Percentiles rank a stretch among this genome's conserved stretches.
phyloP scores from a whole-genome alignment of 2,797 vertebrate species.

The Carduelis carduelis region DNA sequence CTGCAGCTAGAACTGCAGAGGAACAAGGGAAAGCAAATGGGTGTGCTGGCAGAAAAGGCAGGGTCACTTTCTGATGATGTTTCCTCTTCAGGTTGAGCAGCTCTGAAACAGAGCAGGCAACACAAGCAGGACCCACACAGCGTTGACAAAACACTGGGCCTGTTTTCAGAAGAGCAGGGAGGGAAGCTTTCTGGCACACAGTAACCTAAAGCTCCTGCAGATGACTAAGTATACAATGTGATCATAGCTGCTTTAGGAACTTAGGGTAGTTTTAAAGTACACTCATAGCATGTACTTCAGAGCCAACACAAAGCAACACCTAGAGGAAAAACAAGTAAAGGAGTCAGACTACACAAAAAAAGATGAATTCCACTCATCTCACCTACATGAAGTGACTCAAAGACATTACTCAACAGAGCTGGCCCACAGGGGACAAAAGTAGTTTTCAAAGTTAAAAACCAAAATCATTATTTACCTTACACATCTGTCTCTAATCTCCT shows the following conservation, averaged over 20 bases:
- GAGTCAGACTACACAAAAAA: not conserved
- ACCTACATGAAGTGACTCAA: rapidly evolving
- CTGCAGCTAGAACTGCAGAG: not conserved
- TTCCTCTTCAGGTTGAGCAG: not conserved
- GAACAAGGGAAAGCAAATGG: not conserved
- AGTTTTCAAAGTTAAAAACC: not conserved
- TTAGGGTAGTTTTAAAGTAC: not conserved
- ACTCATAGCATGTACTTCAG: not conserved
- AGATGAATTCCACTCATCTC: not conserved
- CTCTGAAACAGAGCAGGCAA: not conserved
- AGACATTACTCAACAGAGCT: not conserved
- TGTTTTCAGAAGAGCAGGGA: slow-evolving; percentile 10
- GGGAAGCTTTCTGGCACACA: not conserved
- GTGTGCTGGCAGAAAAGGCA: not conserved
- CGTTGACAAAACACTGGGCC: slow-evolving; percentile 35
- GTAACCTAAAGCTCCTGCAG: not conserved
- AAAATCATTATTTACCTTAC: not conserved
- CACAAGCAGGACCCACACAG: not conserved
- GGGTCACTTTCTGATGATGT: not conserved
- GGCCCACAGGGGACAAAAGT: not conserved
- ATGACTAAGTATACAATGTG: not conserved
- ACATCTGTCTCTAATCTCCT: not conserved
- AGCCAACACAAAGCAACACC: not conserved
- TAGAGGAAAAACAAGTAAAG: not conserved
- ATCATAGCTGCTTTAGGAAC: slow-evolving; percentile 7